These are phyloP conservation scores for Oncorhynchus masou DNA, from an alignment of 2,113 vertebrate species.

Conservation along the genomic window DNA sequence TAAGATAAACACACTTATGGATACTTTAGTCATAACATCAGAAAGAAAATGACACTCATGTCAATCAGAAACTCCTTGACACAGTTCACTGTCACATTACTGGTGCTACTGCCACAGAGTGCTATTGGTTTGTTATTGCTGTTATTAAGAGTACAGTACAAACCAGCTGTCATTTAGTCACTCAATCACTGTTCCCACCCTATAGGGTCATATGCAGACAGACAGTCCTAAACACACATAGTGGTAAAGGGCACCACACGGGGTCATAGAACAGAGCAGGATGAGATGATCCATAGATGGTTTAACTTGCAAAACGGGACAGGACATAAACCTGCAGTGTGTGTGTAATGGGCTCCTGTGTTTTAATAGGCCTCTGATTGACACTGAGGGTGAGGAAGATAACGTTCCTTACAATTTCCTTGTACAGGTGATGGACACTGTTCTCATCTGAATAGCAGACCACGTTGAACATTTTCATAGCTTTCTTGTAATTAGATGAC, in stretches of 20 bases:
- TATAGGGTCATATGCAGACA: background rate
- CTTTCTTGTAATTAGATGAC: background rate
- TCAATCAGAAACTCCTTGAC: background rate
- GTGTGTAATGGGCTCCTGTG: background rate
- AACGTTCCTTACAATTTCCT: background rate
- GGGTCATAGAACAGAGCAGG: background rate
- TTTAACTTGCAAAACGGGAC: background rate
- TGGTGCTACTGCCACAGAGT: background rate
- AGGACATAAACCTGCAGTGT: background rate
- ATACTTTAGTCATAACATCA: background rate
- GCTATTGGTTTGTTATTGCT: constrained; percentile 28
- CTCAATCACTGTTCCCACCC: constrained; percentile 39
- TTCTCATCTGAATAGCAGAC: too few species aligned
- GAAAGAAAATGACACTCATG: background rate
- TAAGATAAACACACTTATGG: background rate
- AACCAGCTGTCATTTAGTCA: constrained; percentile 39
- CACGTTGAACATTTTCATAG: too few species aligned
- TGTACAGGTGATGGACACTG: background rate
- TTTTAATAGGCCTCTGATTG: background rate
- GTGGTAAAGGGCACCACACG: background rate
- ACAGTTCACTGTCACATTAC: too few species aligned
- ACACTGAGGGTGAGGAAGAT: background rate
- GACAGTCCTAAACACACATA: background rate
- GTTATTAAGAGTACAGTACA: constrained; percentile 8
- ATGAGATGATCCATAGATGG: background rate